Base-by-base conservation (phyloP, 2,113 vertebrate species). In the Stictonetta naevosa region DNA sequence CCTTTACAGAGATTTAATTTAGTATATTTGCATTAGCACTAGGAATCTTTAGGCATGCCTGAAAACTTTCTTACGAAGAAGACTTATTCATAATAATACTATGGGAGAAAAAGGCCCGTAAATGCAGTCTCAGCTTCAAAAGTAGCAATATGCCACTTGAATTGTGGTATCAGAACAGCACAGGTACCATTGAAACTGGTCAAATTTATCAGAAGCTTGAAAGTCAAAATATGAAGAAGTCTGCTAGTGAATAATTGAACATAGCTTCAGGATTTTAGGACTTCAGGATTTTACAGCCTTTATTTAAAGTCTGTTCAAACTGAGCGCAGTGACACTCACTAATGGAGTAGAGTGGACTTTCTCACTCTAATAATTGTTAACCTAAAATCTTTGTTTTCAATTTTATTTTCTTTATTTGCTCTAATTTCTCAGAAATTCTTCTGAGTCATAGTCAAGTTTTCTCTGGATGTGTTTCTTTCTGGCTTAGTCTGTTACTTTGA, bases 71-170 rank as follows among this genome's bases (percentile, higher is more conserved):
- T 60, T 48, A 19, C 33, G 42, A 80, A 20, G 66, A 44, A 25
- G 7, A 52, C 17, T 81, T 7, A 25, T 59, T 78, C 28, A 12
- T 31, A 4, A 7, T 40, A 36, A 10, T 1, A 0, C 36, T 18
- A 8, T n/a, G 42, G 53, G 67, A 92, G 48, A n/a, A 11, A 11
- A 16, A 7, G 3, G 3, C 18, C 38, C 28, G 6, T 71, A 19
- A 2, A 3, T 25, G 11, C 34, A 34, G 3, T 42, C 46, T 81
- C 18, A 74, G 31, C 23, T 80, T 86, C 44, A 6, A 48, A 33
- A 36, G 36, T 6, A 20, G 29, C 15, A 53, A 66, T n/a, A 8
- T 21, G 0, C 2, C 60, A 2, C 28, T 62, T 60, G 22, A 53
- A 18, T 8, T 28, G 33, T 2, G 6, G 25, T 5, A 13, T 66